Percentiles rank a stretch among this genome's conserved stretches.
Evolutionary conservation across 1,140 invertebrate species (phyloP).

Genomic region (Cotesia glomerata): DNA sequence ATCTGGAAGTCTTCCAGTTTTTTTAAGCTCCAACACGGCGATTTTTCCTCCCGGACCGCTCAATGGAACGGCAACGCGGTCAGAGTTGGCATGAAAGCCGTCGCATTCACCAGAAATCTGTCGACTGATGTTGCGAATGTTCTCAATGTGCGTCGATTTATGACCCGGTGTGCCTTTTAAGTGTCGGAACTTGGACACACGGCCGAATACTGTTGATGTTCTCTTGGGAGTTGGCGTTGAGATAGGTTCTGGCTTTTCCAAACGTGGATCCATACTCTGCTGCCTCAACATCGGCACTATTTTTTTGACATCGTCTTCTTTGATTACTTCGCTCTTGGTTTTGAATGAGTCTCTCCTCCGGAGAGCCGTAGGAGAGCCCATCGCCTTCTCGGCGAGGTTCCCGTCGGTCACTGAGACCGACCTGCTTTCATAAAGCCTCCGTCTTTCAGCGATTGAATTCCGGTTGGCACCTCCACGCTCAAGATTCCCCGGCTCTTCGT

Average conservation of each 20-base stretch:
- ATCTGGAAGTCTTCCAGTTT: conserved; percentile 79
- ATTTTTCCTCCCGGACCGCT: conserved; percentile 89
- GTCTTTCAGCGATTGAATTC: conserved; percentile 78
- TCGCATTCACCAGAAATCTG: conserved; percentile 94
- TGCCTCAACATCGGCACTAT: conserved; percentile 63
- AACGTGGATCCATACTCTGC: conserved; percentile 62
- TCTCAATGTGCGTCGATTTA: conserved; percentile 91
- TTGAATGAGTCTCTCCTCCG: conserved; percentile 70
- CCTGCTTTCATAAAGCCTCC: conserved; percentile 76
- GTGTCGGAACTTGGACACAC: conserved; percentile 92
- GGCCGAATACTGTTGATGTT: conserved; percentile 86
- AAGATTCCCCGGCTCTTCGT: conserved; percentile 63
- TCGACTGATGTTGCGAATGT: conserved; percentile 86
- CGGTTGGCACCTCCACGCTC: conserved; percentile 67
- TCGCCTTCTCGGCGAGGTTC: conserved; percentile 69
- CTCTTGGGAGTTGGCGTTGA: conserved; percentile 71
- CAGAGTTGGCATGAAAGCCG: conserved; percentile 86
- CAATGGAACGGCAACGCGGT: conserved; percentile 85
- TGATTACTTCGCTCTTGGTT: conserved; percentile 61
- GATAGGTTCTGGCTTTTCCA: conserved; percentile 59
- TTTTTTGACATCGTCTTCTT: conserved; percentile 67
- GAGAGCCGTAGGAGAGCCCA: conserved; percentile 74
- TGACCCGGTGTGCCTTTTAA: conserved; percentile 88
- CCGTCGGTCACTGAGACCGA: conserved; percentile 67
- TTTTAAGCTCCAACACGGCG: conserved; percentile 83